Percentiles rank a stretch among this genome's conserved stretches.
Conservation (phyloP, 2,113 vertebrate species). For the Etheostoma cragini region DNA sequence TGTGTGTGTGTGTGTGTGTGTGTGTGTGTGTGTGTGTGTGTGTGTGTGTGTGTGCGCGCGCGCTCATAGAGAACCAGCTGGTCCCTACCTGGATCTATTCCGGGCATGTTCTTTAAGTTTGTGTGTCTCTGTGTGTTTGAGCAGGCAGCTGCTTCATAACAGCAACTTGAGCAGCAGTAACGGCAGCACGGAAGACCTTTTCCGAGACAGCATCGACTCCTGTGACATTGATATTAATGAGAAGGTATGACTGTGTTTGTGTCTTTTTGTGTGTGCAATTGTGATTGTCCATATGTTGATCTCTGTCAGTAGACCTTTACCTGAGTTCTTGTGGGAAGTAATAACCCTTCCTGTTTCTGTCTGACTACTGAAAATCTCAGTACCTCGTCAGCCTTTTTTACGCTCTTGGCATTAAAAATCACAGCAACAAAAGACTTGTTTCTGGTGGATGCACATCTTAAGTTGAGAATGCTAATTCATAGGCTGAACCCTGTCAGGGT, state of each 20-base stretch:
- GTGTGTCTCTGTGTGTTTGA: constrained; percentile 56
- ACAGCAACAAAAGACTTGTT: neutral
- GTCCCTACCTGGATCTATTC: constrained; percentile 20
- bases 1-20: constrained; percentile 4
- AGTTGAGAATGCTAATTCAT: neutral
- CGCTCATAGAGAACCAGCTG: too few species aligned
- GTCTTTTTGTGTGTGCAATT: constrained; percentile 2
- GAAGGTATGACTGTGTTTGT: constrained; percentile 85
- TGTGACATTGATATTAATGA: constrained; percentile 95
- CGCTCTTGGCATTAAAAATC: neutral
- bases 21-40: too few species aligned
- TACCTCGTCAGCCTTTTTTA: neutral
- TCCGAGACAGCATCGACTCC: constrained; percentile 96
- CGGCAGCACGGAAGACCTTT: constrained; percentile 96
- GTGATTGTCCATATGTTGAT: neutral
- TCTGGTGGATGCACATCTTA: constrained; percentile 1
- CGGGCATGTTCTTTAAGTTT: constrained; percentile 8
- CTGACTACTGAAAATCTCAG: neutral
- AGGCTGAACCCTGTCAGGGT: constrained; percentile 12
- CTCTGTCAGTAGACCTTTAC: neutral
- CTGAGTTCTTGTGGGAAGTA: neutral
- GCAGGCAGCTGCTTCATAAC: constrained; percentile 94
- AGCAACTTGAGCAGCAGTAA: constrained; percentile 98
- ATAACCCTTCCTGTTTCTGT: neutral
- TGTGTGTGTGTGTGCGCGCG: neutral